Conservation (phyloP, 2,113 vertebrate species). For the Microtus richardsoni region DNA sequence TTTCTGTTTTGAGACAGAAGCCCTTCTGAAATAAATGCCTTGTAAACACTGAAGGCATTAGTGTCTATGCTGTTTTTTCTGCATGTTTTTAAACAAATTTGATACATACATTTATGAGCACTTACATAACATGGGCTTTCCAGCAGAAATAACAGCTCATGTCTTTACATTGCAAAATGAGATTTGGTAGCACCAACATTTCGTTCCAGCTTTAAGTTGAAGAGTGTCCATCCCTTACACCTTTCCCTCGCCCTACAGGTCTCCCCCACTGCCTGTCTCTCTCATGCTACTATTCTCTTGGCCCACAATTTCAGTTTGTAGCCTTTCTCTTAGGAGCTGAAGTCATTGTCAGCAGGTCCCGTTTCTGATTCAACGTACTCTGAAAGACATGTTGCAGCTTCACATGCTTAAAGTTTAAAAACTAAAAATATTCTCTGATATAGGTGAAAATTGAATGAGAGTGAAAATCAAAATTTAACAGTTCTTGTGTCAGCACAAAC, state of each 20-base stretch:
- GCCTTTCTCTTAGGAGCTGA: background rate
- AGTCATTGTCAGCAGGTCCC: background rate
- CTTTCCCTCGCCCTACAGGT: background rate
- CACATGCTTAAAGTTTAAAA: conserved; percentile 30
- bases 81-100: conserved; percentile 14
- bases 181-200: background rate
- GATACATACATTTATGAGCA: background rate
- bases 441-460: background rate
- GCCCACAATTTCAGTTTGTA: background rate
- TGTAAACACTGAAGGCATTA: background rate
- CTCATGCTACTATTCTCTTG: background rate
- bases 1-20: background rate
- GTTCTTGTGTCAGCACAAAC: background rate
- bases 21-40: background rate
- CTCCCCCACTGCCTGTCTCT: background rate
- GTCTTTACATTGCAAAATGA: background rate
- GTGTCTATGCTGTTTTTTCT: background rate
- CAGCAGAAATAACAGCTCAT: background rate
- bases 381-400: background rate
- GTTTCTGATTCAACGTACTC: background rate
- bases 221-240: background rate
- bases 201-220: background rate
- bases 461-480: background rate
- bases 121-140: conserved; percentile 21
- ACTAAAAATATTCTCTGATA: background rate